A percentile compares a stretch with the other conserved stretches of the same genome.
Evolutionary conservation across 2,888 invertebrate genomes (phyloP).

Genomic region (Beris morrisii): DNA sequence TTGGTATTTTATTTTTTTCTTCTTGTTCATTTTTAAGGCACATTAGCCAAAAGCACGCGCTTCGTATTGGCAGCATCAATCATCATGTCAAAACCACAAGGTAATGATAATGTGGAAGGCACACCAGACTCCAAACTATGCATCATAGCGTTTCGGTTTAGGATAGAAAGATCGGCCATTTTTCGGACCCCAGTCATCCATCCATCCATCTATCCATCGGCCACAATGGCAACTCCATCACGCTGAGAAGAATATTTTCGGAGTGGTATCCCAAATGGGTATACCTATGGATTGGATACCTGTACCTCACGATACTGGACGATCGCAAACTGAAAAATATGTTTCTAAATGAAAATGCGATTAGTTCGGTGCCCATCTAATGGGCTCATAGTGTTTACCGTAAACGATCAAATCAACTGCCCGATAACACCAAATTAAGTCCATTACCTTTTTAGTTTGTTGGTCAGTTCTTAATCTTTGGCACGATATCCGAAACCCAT

Average conservation of each 20-base stretch:
- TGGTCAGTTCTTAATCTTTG: background rate
- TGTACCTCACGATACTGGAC: background rate
- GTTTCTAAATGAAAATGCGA: conserved; percentile 8
- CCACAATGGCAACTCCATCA: conserved; percentile 9
- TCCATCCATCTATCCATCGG: conserved; percentile 5
- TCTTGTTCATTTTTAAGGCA: background rate
- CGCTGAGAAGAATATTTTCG: conserved; percentile 2
- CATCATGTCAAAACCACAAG: conserved; percentile 44
- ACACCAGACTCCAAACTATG: conserved; percentile 3
- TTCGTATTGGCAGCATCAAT: conserved; percentile 45
- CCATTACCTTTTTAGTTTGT: conserved; percentile 10
- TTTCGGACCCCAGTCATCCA: conserved; percentile 11
- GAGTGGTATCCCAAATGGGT: background rate
- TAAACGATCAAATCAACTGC: conserved; percentile 13
- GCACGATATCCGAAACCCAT: too few relatives aligned
- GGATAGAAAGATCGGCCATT: conserved; percentile 11
- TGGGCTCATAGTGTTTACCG: conserved; percentile 15
- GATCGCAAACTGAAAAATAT: background rate
- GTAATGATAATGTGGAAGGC: conserved; percentile 32
- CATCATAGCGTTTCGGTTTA: conserved; percentile 23
- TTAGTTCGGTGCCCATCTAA: conserved; percentile 20
- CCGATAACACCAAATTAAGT: conserved; percentile 24
- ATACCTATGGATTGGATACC: too few relatives aligned
- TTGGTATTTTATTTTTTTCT: conserved; percentile 11
- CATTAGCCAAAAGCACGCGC: conserved; percentile 43